phyloP scores from a whole-genome alignment of 1,140 invertebrate species.

The Anthonomus grandis region DNA sequence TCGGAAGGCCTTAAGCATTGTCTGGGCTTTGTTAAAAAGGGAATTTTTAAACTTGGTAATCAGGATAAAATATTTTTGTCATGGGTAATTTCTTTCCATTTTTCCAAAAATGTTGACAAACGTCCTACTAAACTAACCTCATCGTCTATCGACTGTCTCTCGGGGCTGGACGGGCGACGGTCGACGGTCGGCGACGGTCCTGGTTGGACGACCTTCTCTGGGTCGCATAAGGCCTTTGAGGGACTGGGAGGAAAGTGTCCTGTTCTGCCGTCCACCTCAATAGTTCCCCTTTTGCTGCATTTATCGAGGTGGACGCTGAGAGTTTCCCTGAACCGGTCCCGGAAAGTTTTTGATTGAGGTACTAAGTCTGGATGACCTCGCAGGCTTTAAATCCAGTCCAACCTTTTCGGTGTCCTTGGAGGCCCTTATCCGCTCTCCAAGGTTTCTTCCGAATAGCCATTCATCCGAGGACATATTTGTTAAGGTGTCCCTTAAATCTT shows the following conservation, averaged over 20 bases:
- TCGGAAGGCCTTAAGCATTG: background rate
- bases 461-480: background rate
- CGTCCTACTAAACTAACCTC: no score
- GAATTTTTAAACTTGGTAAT: background rate
- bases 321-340: background rate
- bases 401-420: conserved; percentile 4
- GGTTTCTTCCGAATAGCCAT: conserved; percentile 15
- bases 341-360: background rate
- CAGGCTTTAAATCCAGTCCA: conserved; percentile 4
- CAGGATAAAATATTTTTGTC: conserved; percentile 9
- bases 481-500: conserved; percentile 13
- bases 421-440: conserved; percentile 4
- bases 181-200: no score
- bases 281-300: background rate
- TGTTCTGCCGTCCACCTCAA: background rate
- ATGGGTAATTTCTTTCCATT: conserved; percentile 3
- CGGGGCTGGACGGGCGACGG: no score
- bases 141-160: no score
- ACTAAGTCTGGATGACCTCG: background rate
- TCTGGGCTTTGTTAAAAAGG: background rate
- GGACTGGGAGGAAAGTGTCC: background rate
- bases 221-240: background rate
- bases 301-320: background rate
- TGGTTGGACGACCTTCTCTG: no score
- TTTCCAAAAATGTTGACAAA: conserved; percentile 4